Base-by-base conservation (phyloP, 2,888 invertebrate genomes). In the Adelphocoris suturalis region DNA sequence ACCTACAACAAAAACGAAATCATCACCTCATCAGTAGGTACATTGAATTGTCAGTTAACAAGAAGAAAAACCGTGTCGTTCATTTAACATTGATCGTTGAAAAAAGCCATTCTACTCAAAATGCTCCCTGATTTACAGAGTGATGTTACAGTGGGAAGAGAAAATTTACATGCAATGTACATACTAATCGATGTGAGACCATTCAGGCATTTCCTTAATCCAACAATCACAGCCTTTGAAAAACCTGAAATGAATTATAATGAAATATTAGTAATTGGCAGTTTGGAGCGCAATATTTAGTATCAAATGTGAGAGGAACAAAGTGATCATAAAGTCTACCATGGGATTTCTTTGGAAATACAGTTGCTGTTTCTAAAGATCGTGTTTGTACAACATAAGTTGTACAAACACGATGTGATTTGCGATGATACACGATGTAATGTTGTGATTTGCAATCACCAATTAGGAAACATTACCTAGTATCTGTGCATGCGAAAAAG, bases 211-310 rank as follows among this genome's bases (percentile, higher is more conserved):
- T 46, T 78, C 46, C 78, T 46, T 37, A n/a, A 78, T 78, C 78
- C 78, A 78, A 28, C 46, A 23, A 68, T 78, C 78, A 78, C 78
- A 78, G 78, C 78, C 78, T 78, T n/a, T 19, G 75, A 75, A 46
- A 47, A n/a, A 78, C 78, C 78, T 78, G 78, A 19, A 78, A 78
- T 46, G 14, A 78, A 75, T 7, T 52, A 3, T 52, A 52, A 52
- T 52, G 3, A 52, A 16, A 16, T 52, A 52, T 52, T 52, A 14
- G 52, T 52, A 2, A 37, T 11, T 52, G 52, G 2, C 13, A 14
- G 2, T 11, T 7, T 52, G 2, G 5, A 5, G 3, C 2, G 16
- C 16, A 52, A 16, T 7, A 14, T 52, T 14, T 52, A 16, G 52
- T 52, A 16, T 7, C 1, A 16, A 52, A 52, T 7, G 3, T 2